Evolutionary conservation across 2,113 vertebrate species (phyloP), one percentile per base, ranked within the genome.

Genomic region (Lepisosteus oculatus): DNA sequence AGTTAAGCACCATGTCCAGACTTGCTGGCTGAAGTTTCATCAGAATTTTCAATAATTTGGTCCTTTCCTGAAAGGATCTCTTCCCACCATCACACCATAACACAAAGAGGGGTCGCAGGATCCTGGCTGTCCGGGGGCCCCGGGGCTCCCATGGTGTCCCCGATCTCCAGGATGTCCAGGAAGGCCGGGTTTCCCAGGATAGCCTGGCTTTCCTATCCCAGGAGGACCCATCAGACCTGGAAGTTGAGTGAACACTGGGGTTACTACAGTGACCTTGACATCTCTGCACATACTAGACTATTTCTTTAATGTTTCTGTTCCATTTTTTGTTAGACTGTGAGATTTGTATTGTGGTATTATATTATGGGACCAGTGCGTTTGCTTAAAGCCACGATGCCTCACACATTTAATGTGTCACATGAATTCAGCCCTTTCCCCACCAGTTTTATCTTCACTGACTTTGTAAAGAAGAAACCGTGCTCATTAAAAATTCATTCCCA

Each of bases 1-100:
- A 85, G 79, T 87, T 76, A 91, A 90, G 86, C 87, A 92, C 92
- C 91, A 84, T 72, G 76, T 87, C 78, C 78, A 79, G 82, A 77
- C 84, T 71, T 80, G 79, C 82, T 81, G 75, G 81, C 69, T 56
- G 78, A 70, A 77, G 69, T 79, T 80, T 68, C 70, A 67, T 65
- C 78, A 64, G 54, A 14, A 56, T 73, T 89, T 71, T 85, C 93
- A 99, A 92, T 98, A 98, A 86, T 94, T 96, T 81, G 96, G 96
- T 82, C 96, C 96, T 93, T 99, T 99, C 87, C 93, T 93, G 82
- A 95, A 98, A 61, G 95, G 89, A 87, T 96, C 92, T 87, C 92
- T 92, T 76, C 96, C 89, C 72, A 95, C 93, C 85, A 96, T 91
- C 62, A 90, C 88, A 78, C 93, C 87, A 64, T 98, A 97, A 84